Conservation (phyloP, 2,888 invertebrate species). For the Eupithecia inturbata region DNA sequence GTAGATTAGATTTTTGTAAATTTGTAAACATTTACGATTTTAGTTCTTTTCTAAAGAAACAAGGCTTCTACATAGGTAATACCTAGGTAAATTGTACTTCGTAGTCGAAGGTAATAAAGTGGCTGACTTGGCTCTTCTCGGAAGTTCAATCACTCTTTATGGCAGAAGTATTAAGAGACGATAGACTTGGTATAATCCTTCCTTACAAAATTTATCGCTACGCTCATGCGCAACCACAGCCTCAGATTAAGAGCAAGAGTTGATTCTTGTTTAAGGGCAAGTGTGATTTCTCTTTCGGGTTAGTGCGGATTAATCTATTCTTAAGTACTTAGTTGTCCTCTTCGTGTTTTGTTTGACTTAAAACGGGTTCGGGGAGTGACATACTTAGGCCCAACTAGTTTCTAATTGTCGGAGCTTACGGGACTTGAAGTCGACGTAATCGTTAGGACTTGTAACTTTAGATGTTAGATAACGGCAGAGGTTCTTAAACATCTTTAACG, state of each 20-base stretch:
- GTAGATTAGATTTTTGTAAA: too few relatives aligned
- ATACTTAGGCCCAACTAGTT: conserved; percentile 33
- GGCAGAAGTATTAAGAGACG: too few relatives aligned
- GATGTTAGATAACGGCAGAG: too few relatives aligned
- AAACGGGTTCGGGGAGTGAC: conserved; percentile 33
- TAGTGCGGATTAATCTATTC: conserved; percentile 36
- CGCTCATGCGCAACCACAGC: background rate
- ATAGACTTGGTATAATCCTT: too few relatives aligned
- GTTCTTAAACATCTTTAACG: too few relatives aligned
- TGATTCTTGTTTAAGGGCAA: conserved; percentile 33
- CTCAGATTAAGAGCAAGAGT: conserved; percentile 24
- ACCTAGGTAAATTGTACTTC: too few relatives aligned
- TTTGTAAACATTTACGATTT: too few relatives aligned
- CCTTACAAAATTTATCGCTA: background rate
- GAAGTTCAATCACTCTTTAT: too few relatives aligned
- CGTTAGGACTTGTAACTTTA: conserved; percentile 19
- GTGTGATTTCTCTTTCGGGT: conserved; percentile 37
- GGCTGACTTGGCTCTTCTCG: too few relatives aligned
- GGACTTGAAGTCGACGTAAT: conserved; percentile 21
- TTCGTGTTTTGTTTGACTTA: conserved; percentile 41
- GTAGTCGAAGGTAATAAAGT: too few relatives aligned
- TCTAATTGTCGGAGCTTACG: conserved; percentile 28
- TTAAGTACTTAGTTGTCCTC: conserved; percentile 38
- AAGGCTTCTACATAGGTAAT: too few relatives aligned
- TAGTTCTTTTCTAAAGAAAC: too few relatives aligned